Base-by-base conservation (phyloP, 2,797 vertebrate species). In the Esox masquinongy region DNA sequence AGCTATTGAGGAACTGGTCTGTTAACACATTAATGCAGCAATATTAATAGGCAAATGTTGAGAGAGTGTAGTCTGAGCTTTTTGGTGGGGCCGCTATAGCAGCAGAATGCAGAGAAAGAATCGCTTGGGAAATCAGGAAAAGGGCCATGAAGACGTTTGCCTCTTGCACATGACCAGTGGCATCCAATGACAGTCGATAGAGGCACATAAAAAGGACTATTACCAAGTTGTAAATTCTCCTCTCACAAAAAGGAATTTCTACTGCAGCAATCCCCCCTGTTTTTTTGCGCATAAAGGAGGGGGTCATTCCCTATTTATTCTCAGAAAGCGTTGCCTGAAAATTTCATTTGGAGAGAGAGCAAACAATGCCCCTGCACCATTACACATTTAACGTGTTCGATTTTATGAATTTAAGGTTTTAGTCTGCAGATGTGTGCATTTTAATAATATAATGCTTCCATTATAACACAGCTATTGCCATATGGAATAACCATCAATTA, bases 181-280 rank as follows among this genome's bases (percentile, higher is more conserved):
- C 96, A 96, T 97, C 97, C 98, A 99, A 99, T 99, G 95, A 96
- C 94, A 95, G 95, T 93, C 95, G 93, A 95, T 95, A 94, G 92
- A 95, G 94, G 95, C 96, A 95, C 98, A 96, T 99, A 98, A 98
- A 98, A 98, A 96, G 93, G 93, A 97, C 96, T 95, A 97, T 97
- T 96, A 95, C 97, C 93, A 94, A 97, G 98, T 94, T 97, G 97
- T 99, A 99, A 99, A 99, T 99, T 98, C 95, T 97, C 95, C 96
- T 95, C 96, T 95, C 96, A 98, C 96, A 98, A 97, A 98, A 97
- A 98, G 96, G 96, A 97, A 97, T 98, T 97, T 96, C 31, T 86
- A 90, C 92, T 92, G 96, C 96, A 95, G 96, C 95, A 96, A 94
- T 96, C 95, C 95, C 95, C 94, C 92, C 93, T 93, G 94, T 94